A percentile compares a stretch with the other conserved stretches of the same genome.
phyloP scores from a whole-genome alignment of 1,140 invertebrate species.

The Varroa destructor region DNA sequence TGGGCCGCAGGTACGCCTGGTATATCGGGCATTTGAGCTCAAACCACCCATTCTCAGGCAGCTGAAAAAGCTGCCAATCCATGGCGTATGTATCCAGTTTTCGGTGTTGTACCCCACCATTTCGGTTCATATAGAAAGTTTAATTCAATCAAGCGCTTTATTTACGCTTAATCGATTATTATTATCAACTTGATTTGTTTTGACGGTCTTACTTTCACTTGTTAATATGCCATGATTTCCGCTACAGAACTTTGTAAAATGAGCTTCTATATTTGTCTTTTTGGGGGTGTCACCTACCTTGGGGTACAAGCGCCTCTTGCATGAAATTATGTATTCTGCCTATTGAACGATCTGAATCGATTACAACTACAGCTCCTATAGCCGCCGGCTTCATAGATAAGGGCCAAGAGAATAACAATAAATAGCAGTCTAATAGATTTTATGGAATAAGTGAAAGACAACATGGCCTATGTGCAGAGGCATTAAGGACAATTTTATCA shows the following conservation, averaged over 20 bases:
- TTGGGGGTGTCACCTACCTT: conserved; percentile 90
- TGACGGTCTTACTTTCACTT: no score
- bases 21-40: conserved; percentile 81
- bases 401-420: no score
- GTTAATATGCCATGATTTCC: no score
- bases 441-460: no score
- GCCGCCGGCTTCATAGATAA: conserved; percentile 44
- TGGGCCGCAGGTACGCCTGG: conserved; percentile 78
- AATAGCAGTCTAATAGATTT: no score
- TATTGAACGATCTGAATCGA: conserved; percentile 89
- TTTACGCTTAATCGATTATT: no score
- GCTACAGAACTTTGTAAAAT: conserved; percentile 51
- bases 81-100: conserved; percentile 97
- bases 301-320: conserved; percentile 77
- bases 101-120: conserved; percentile 67
- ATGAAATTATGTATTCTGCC: conserved; percentile 92
- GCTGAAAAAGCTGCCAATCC: conserved; percentile 93
- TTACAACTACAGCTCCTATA: conserved; percentile 71
- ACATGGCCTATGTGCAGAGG: no score
- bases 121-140: no score
- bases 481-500: no score
- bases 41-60: conserved; percentile 82
- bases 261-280: conserved; percentile 92
- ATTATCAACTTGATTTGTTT: no score
- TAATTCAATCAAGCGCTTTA: no score